Conservation (phyloP, 2,888 invertebrate species). For the Parnassius apollo region DNA sequence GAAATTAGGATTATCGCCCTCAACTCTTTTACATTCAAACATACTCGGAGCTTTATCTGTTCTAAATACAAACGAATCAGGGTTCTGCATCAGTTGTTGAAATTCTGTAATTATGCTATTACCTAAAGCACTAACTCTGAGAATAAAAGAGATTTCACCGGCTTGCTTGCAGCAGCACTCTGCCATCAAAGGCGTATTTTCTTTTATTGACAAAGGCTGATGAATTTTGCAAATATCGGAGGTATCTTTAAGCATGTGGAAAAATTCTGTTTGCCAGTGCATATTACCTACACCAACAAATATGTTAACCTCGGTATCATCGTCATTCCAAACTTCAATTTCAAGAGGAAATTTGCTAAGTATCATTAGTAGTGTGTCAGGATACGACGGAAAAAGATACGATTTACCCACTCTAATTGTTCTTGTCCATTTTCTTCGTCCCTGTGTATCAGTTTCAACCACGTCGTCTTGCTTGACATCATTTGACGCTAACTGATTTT, state of each 20-base stretch:
- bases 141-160: conserved; percentile 69
- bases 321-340: conserved; percentile 73
- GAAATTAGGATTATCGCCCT: conserved; percentile 70
- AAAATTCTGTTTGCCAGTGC: conserved; percentile 73
- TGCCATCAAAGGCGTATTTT: conserved; percentile 45
- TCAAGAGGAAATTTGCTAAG: conserved; percentile 73
- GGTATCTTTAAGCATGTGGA: conserved; percentile 69
- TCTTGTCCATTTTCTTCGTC: conserved; percentile 59
- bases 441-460: conserved; percentile 53
- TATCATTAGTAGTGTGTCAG: conserved; percentile 65
- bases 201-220: conserved; percentile 60
- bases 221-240: conserved; percentile 53
- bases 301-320: conserved; percentile 56
- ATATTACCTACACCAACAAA: conserved; percentile 69
- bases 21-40: conserved; percentile 64
- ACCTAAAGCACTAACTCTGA: conserved; percentile 76
- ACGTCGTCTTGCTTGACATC: conserved; percentile 53
- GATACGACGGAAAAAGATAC: conserved; percentile 72
- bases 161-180: conserved; percentile 62
- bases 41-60: conserved; percentile 70
- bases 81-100: conserved; percentile 64
- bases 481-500: conserved; percentile 61
- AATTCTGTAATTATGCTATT: conserved; percentile 69
- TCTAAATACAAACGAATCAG: conserved; percentile 66
- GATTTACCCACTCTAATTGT: conserved; percentile 77